phyloP scores from a whole-genome alignment of 2,113 vertebrate species.

The Sylvilagus bachmani region DNA sequence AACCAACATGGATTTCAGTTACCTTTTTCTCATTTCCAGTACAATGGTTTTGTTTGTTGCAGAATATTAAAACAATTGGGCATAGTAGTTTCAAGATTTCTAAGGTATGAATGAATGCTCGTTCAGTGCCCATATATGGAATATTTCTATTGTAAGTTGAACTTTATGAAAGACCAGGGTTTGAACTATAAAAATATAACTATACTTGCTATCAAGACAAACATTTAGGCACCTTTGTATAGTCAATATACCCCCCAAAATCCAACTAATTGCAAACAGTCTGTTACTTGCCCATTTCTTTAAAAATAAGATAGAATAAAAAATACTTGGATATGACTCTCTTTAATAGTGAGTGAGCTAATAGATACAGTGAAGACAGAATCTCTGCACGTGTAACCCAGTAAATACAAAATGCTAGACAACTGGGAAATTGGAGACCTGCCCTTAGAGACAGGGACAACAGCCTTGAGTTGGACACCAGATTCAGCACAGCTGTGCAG shows the following conservation, averaged over 20 bases:
- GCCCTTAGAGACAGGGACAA: neutral
- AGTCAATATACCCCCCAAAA: neutral
- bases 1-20: neutral
- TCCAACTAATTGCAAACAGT: neutral
- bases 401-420: slow-evolving; percentile 20
- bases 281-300: neutral
- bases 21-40: slow-evolving; percentile 24
- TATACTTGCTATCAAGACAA: neutral
- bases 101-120: slow-evolving; percentile 16
- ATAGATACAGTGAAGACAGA: slow-evolving; percentile 20
- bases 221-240: neutral
- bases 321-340: neutral
- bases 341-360: slow-evolving; percentile 25
- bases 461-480: neutral
- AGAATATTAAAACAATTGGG: slow-evolving; percentile 51
- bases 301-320: slow-evolving; percentile 50
- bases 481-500: neutral
- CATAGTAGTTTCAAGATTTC: slow-evolving; percentile 38
- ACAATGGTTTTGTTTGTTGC: slow-evolving; percentile 16
- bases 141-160: slow-evolving; percentile 33
- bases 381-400: neutral
- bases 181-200: neutral
- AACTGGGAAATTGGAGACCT: slow-evolving; percentile 1
- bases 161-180: neutral
- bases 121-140: neutral